phyloP scores from a whole-genome alignment of 53 echinoderm and acorn worm genomes.

The Arbacia lixula region DNA sequence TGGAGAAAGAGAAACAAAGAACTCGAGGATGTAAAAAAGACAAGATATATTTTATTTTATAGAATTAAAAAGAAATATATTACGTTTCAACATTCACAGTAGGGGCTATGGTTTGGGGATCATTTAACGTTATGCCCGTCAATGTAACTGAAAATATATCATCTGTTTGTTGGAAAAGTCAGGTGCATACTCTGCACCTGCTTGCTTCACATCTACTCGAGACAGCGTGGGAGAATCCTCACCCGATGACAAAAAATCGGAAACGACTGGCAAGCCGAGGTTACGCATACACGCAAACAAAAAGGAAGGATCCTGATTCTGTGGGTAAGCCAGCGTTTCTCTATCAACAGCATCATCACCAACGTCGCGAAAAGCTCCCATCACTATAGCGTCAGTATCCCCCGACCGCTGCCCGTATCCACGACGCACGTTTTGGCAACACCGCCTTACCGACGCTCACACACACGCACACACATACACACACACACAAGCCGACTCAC shows the following conservation, averaged over 20 bases:
- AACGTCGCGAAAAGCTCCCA: not conserved
- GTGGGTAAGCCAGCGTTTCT: not conserved
- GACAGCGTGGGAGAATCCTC: conserved; percentile 25
- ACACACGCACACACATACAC: no score
- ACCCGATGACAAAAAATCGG: not conserved
- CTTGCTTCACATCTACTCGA: conserved; percentile 16
- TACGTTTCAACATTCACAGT: no score
- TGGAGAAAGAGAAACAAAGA: no score
- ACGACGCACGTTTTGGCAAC: not conserved
- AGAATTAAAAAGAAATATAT: no score
- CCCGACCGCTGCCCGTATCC: not conserved
- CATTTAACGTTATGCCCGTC: no score
- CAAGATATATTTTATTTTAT: no score
- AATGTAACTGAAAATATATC: no score
- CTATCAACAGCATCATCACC: conserved; percentile 6
- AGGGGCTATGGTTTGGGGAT: no score
- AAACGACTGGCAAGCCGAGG: conserved; percentile 47
- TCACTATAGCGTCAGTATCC: not conserved
- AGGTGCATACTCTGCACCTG: conserved; percentile 3
- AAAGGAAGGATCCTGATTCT: not conserved
- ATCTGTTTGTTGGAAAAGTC: not conserved
- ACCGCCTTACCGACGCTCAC: no score
- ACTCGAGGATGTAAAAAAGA: no score
- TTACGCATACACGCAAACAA: conserved; percentile 2
- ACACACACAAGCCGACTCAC: no score